Evolutionary conservation across 2,113 vertebrate species (phyloP), one percentile per base, ranked within the genome.

Genomic region (Sapayoa aenigma): DNA sequence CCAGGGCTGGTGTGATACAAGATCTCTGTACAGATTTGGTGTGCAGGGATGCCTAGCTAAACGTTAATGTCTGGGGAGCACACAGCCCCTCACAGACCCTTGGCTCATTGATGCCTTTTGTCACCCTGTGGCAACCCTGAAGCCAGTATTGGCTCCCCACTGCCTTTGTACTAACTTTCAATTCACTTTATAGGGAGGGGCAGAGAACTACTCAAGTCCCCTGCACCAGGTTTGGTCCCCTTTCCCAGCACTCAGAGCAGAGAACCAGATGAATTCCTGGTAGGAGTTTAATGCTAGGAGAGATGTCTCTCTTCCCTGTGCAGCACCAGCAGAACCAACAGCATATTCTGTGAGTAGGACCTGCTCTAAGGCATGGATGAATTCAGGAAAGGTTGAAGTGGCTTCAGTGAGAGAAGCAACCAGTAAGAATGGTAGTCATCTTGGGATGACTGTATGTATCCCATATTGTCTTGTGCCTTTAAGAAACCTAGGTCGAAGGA

Each of bases 221-320:
- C 4, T 13, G 13, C 44, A 33, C 47, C 27, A 35, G 8, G 5
- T 47, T 56, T 3, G 0, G 25, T 56, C 14, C 9, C 3, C 5
- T 3, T 68, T 67, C 27, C 13, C n/a, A 84, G 41, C 10, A 42
- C 9, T 7, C 15, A 44, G 52, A n/a, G 24, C 37, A 62, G 23
- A 62, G 53, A 12, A 90, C 4, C 20, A 76, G n/a, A 7, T 22
- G 52, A 33, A 20, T 53, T 68, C 16, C n/a, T 55, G 33, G 18
- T 31, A 28, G 50, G 17, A 3, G 0, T 17, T 75, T 2, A 0
- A 13, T 20, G 9, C 21, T 33, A 39, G 22, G 16, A 17, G 21
- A 41, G 4, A 1, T 39, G 21, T 77, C 24, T 75, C 7, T 80
- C 3, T 18, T 30, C 9, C 0, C 13, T 49, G 4, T 58, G 55